These are phyloP conservation scores for Agriopis leucophaearia DNA, from an alignment of 2,888 invertebrate species.

Conservation along the genomic window DNA sequence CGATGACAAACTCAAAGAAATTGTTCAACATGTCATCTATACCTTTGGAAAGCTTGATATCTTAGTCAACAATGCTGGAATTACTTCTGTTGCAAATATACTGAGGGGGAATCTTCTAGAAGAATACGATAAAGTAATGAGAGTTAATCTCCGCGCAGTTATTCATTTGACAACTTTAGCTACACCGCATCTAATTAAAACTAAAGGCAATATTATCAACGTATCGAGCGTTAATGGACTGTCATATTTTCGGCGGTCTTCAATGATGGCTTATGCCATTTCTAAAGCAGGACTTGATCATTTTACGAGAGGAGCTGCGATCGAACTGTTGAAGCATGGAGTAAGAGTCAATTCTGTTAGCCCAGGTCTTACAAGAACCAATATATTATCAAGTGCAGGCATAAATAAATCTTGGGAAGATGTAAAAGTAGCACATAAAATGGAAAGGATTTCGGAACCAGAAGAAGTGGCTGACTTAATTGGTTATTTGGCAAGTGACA, in stretches of 20 bases:
- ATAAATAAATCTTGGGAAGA: conserved; percentile 40
- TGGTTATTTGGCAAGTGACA: conserved; percentile 47
- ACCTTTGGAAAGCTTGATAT: conserved; percentile 57
- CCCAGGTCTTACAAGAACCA: conserved; percentile 66
- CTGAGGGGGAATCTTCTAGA: conserved; percentile 17
- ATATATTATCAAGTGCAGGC: conserved; percentile 69
- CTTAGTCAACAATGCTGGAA: conserved; percentile 59
- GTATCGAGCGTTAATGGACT: conserved; percentile 54
- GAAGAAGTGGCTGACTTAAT: conserved; percentile 46
- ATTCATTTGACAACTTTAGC: conserved; percentile 47
- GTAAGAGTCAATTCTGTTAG: conserved; percentile 87
- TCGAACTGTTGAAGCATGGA: conserved; percentile 90
- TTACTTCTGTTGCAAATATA: conserved; percentile 28
- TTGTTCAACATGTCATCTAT: conserved; percentile 50
- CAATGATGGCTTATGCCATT: conserved; percentile 69
- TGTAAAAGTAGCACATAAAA: neutral
- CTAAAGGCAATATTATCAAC: conserved; percentile 58
- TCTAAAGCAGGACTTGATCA: conserved; percentile 59
- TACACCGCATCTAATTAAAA: conserved; percentile 50
- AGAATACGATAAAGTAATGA: conserved; percentile 22
- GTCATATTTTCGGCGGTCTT: conserved; percentile 3
- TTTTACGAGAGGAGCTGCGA: conserved; percentile 57
- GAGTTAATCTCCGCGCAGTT: conserved; percentile 8
- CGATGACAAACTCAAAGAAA: conserved; percentile 48
- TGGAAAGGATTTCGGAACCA: conserved; percentile 11